These are phyloP conservation scores for Drosophila bocki DNA, from an alignment of 1,140 invertebrate genomes.

Conservation along the genomic window DNA sequence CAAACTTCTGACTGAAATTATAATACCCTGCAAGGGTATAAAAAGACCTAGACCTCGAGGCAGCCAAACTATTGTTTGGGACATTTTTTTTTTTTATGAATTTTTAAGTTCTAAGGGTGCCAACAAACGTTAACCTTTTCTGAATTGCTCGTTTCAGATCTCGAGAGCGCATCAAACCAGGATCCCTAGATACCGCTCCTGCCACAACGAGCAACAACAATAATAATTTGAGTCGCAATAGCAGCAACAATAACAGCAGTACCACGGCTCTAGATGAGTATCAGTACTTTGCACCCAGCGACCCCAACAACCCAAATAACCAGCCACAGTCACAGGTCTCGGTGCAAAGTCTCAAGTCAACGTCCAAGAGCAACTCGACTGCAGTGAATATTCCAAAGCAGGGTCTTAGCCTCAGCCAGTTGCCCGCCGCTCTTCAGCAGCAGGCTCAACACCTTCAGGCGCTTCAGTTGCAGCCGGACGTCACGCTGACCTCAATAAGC, in stretches of 20 bases:
- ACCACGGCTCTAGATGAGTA: conserved; percentile 70
- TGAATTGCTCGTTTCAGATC: conserved; percentile 52
- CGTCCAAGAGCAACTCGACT: conserved; percentile 1
- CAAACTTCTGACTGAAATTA: no score
- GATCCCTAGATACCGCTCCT: conserved; percentile 3
- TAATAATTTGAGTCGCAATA: conserved; percentile 36
- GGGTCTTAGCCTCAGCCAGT: conserved; percentile 43
- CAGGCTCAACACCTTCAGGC: conserved; percentile 67
- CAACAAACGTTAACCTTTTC: not conserved
- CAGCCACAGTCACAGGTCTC: conserved; percentile 28
- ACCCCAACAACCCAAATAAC: conserved; percentile 82
- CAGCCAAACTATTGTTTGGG: no score
- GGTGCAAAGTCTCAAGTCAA: not conserved
- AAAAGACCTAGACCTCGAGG: no score
- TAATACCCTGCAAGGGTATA: no score
- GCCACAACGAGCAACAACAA: conserved; percentile 25
- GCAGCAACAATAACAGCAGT: conserved; percentile 61
- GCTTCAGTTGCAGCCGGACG: conserved; percentile 65
- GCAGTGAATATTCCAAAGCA: not conserved
- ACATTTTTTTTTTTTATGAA: no score
- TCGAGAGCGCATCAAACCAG: conserved; percentile 71
- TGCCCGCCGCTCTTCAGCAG: conserved; percentile 52
- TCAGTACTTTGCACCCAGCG: conserved; percentile 81
- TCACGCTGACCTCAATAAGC: conserved; percentile 59
- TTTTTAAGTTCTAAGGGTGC: no score